These are phyloP conservation scores for Penaeus indicus DNA, from an alignment of 1,140 invertebrate genomes.

Conservation along the genomic window DNA sequence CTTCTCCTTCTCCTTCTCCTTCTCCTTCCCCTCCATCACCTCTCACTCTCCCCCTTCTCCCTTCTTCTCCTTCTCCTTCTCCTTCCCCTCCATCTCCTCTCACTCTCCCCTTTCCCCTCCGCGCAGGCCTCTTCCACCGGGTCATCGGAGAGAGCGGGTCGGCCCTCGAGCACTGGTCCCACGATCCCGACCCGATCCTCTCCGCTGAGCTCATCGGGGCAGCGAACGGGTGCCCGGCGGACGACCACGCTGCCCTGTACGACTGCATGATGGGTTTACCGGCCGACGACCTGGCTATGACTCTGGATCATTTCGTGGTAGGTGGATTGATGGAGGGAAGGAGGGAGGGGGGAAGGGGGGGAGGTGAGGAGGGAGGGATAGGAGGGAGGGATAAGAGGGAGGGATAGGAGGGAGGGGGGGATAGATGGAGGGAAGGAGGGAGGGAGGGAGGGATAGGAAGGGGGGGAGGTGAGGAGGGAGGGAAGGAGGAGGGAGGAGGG, in stretches of 20 bases:
- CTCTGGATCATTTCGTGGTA: constrained; percentile 41
- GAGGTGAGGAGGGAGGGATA: too few relatives aligned
- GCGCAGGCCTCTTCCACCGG: constrained; percentile 49
- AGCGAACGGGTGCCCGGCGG: neutral
- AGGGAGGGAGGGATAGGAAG: too few relatives aligned
- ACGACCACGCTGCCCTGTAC: constrained; percentile 8
- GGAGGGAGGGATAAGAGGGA: too few relatives aligned
- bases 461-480: too few relatives aligned
- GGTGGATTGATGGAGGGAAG: neutral
- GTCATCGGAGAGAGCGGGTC: constrained; percentile 60
- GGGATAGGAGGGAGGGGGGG: too few relatives aligned
- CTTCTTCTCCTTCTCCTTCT: constrained; percentile 3
- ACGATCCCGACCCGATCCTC: constrained; percentile 46
- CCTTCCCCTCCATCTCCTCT: neutral
- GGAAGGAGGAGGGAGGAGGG: too few relatives aligned
- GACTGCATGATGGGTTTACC: constrained; percentile 32
- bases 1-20: too few relatives aligned
- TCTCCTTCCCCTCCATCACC: neutral
- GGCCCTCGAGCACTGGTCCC: constrained; percentile 58
- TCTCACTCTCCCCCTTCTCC: neutral
- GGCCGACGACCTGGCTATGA: constrained; percentile 18
- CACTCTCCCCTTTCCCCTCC: neutral
- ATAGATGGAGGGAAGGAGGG: too few relatives aligned
- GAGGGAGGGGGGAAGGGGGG: too few relatives aligned
- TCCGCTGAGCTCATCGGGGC: constrained; percentile 26